phyloP scores from a whole-genome alignment of 2,888 invertebrate genomes.

The Suillia variegata region DNA sequence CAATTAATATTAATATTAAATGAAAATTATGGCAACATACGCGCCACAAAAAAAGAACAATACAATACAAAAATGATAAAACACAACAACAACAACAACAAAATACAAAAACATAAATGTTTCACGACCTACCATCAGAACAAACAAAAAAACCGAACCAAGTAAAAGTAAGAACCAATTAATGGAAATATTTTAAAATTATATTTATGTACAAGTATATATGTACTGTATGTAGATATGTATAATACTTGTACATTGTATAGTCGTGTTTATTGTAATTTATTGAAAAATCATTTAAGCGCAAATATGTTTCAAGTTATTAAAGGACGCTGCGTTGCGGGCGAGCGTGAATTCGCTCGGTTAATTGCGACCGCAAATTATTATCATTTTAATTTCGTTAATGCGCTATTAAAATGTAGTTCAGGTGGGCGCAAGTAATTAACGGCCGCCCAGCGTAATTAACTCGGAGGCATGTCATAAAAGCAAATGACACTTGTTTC shows the following conservation, averaged over 20 bases:
- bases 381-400: not conserved
- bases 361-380: not conserved
- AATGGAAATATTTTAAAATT: too few species aligned
- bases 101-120: too few species aligned
- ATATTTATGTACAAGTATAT: too few species aligned
- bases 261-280: constrained; percentile 1
- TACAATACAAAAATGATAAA: not conserved
- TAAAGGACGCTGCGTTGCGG: not conserved
- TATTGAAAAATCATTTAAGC: constrained; percentile 5
- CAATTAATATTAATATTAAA: not conserved
- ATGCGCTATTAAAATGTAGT: not conserved
- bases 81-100: not conserved
- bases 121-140: too few species aligned
- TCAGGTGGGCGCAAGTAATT: not conserved
- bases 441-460: not conserved
- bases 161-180: too few species aligned
- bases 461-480: not conserved
- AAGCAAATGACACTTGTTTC: too few species aligned
- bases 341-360: not conserved
- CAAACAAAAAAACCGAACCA: too few species aligned
- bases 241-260: too few species aligned
- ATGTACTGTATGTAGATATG: too few species aligned
- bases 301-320: not conserved
- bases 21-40: not conserved
- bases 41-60: too few species aligned